Conservation (phyloP, 2,113 vertebrate species). For the Balaeniceps rex region DNA sequence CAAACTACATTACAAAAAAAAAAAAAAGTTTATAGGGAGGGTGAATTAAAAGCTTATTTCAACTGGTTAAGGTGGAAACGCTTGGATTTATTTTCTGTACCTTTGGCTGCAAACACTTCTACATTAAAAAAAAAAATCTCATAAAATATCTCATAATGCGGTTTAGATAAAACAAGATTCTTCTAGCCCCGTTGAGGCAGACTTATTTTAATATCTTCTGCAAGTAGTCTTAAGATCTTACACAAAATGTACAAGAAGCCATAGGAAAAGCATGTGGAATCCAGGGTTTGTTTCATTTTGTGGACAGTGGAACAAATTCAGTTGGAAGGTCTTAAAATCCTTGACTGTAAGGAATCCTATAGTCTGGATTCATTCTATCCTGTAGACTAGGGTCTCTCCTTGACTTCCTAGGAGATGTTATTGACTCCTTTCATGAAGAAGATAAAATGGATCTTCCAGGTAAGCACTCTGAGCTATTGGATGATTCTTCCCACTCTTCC, state of each 20-base stretch:
- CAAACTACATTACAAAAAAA: background rate
- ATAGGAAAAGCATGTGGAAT: background rate
- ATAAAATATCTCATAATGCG: background rate
- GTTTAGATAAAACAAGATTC: background rate
- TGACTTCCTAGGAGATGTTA: background rate
- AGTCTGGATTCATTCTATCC: background rate
- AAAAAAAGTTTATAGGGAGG: background rate
- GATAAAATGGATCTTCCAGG: background rate
- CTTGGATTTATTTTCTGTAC: background rate
- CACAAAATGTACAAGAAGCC: background rate
- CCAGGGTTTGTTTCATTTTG: background rate
- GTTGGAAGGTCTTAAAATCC: background rate
- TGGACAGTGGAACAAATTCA: background rate
- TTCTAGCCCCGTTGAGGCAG: background rate
- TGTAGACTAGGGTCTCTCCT: background rate
- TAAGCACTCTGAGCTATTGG: background rate
- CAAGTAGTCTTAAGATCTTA: background rate
- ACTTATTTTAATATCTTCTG: background rate
- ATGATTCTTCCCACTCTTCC: background rate
- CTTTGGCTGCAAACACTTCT: background rate
- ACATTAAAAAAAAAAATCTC: background rate
- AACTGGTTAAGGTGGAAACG: background rate
- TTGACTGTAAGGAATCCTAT: background rate
- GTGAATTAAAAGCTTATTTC: background rate
- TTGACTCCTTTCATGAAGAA: background rate